phyloP scores from a whole-genome alignment of 2,888 invertebrate genomes.

The Heliconius aoede region DNA sequence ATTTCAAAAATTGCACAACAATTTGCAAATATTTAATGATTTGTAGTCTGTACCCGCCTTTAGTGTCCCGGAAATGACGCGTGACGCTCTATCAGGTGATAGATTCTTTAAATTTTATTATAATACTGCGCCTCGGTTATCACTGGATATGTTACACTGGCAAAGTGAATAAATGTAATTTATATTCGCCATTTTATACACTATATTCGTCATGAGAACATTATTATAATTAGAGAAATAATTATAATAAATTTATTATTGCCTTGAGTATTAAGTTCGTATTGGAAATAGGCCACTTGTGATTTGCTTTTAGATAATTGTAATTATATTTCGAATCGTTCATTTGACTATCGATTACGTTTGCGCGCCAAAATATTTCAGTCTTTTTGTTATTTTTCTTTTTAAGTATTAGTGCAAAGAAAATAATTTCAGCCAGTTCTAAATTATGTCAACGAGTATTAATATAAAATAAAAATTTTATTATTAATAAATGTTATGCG shows the following conservation, averaged over 20 bases:
- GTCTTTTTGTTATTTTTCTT: neutral
- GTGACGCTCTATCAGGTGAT: slow-evolving; percentile 8
- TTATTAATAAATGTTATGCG: neutral
- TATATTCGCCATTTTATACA: neutral
- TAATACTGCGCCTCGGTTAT: neutral
- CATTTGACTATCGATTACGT: neutral
- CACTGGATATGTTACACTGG: neutral
- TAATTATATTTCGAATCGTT: too few relatives aligned
- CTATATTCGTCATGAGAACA: neutral
- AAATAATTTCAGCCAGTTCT: slow-evolving; percentile 2
- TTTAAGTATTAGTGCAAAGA: neutral
- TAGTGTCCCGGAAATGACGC: slow-evolving; percentile 3
- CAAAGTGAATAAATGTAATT: neutral
- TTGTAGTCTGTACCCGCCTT: neutral
- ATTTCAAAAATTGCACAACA: slow-evolving; percentile 29
- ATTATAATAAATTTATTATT: neutral
- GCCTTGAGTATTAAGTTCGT: neutral
- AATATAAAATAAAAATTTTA: neutral
- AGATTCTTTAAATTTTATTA: neutral
- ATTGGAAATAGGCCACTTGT: neutral
- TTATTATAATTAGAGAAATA: neutral
- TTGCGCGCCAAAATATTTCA: slow-evolving; percentile 6
- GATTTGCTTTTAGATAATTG: neutral
- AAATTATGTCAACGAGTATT: neutral
- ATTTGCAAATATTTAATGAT: slow-evolving; percentile 8